phyloP scores from a whole-genome alignment of 2,888 invertebrate genomes.

The Euzophera pinguis region DNA sequence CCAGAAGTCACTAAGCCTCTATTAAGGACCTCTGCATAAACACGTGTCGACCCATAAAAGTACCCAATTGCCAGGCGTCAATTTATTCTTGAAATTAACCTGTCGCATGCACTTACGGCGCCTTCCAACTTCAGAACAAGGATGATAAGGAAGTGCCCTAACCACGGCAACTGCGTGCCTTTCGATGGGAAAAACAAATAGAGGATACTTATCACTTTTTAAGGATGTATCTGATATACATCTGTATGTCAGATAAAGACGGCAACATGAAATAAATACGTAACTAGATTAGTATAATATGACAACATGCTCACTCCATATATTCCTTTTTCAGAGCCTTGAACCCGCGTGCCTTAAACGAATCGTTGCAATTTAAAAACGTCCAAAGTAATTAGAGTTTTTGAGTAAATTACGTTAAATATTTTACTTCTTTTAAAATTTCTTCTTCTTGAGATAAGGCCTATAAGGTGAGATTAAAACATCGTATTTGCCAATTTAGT shows the following conservation, averaged over 20 bases:
- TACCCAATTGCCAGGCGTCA: constrained; percentile 50
- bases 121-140: no score
- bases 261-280: no score
- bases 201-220: no score
- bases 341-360: constrained; percentile 44
- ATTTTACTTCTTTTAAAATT: constrained; percentile 17
- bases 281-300: no score
- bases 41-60: constrained; percentile 53
- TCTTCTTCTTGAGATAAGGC: constrained; percentile 7
- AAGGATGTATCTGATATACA: no score
- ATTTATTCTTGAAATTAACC: constrained; percentile 76
- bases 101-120: constrained; percentile 65
- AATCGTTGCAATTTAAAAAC: constrained; percentile 43
- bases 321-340: no score
- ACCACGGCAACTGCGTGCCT: no score
- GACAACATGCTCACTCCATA: no score
- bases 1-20: constrained; percentile 54
- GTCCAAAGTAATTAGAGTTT: constrained; percentile 39
- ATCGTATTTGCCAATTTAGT: background rate
- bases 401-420: constrained; percentile 29
- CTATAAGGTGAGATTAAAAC: background rate
- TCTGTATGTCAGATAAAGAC: no score
- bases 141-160: no score
- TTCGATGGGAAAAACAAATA: no score
- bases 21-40: constrained; percentile 52